phyloP scores from a whole-genome alignment of 2,888 invertebrate species.

The Orchestes rusci region DNA sequence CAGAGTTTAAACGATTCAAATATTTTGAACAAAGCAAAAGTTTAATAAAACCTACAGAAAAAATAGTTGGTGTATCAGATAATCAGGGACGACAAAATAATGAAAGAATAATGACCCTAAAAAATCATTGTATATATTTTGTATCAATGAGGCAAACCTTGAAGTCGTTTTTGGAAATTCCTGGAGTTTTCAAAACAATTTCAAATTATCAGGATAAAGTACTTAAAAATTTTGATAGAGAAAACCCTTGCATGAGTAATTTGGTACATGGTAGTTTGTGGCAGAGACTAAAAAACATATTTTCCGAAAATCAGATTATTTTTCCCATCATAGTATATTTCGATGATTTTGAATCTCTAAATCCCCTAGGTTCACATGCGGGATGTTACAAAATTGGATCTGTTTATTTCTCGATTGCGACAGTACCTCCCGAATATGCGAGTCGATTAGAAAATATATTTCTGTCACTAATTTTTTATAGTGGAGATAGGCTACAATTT shows the following conservation, averaged over 20 bases:
- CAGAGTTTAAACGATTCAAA: slow-evolving; percentile 2
- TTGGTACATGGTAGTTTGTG: neutral
- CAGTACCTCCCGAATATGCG: slow-evolving; percentile 1
- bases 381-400: slow-evolving; percentile 1
- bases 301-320: neutral
- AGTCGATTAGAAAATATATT: slow-evolving; percentile 5
- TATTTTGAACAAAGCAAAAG: slow-evolving; percentile 1
- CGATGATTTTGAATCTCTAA: slow-evolving; percentile 5
- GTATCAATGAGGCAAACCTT: neutral
- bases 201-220: neutral
- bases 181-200: slow-evolving; percentile 2
- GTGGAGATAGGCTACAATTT: slow-evolving; percentile 1
- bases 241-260: neutral
- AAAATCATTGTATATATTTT: neutral
- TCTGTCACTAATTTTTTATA: slow-evolving; percentile 1
- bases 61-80: neutral
- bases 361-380: slow-evolving; percentile 4
- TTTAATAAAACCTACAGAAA: neutral
- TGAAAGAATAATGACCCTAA: neutral
- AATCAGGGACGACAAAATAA: neutral
- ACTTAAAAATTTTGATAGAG: neutral
- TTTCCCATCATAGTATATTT: slow-evolving; percentile 3
- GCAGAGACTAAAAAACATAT: neutral
- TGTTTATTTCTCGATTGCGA: neutral
- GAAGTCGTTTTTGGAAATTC: neutral